phyloP scores from a whole-genome alignment of 2,113 vertebrate genomes.

The Platycercus adscitus region DNA sequence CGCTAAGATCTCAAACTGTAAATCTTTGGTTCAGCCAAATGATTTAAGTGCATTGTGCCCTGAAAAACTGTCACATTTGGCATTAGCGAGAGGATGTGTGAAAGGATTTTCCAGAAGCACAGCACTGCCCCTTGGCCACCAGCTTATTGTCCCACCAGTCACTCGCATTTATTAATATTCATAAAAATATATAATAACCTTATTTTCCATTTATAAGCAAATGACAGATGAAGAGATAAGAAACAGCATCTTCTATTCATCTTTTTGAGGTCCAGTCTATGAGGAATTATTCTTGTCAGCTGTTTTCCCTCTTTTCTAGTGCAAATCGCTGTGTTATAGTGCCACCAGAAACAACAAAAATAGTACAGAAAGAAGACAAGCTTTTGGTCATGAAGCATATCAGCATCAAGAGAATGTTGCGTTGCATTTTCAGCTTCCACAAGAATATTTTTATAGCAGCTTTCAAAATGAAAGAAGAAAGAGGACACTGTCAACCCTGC shows the following conservation, averaged over 20 bases:
- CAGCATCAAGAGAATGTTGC: background rate
- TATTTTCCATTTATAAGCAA: background rate
- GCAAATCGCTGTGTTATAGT: background rate
- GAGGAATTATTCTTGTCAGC: background rate
- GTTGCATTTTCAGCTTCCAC: background rate
- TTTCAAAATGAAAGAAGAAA: background rate
- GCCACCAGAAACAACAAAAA: background rate
- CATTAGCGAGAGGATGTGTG: accelerated
- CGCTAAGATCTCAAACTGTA: background rate
- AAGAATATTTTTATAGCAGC: background rate
- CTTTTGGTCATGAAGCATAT: background rate
- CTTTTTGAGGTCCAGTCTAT: background rate
- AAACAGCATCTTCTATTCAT: background rate
- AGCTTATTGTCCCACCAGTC: background rate
- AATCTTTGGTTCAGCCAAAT: background rate
- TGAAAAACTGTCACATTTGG: background rate
- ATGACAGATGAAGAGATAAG: background rate
- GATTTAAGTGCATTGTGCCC: background rate
- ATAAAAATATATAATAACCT: background rate
- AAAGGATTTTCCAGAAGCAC: background rate
- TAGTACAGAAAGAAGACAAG: background rate
- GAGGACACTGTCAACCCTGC: background rate
- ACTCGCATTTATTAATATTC: background rate
- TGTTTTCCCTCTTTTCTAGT: background rate
- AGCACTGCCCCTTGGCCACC: background rate